Base-by-base conservation (phyloP, 2,113 vertebrate species). In the Protomyctophum bolini region DNA sequence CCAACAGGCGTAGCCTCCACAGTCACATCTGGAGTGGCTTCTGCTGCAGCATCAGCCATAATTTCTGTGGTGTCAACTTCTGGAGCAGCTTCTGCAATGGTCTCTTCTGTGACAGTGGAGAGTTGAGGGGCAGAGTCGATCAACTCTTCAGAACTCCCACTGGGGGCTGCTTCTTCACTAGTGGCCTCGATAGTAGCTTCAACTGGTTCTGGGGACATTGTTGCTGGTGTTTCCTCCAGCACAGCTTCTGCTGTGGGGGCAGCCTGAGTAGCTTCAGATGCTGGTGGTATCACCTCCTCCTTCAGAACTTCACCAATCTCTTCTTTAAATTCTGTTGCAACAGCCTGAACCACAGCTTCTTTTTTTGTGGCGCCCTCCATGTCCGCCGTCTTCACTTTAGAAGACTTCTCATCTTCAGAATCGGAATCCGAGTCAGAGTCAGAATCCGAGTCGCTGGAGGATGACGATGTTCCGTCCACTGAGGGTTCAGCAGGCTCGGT, bases 381-480 rank as follows among this genome's bases (percentile, higher is more conserved):
- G 1, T 47, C 33, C 58, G 76, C 82, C 7, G 59, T 57, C 49
- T 71, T 52, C 15, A 46, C 12, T 7, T 81, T 66, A 3, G 64
- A 63, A 3, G 64, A 63, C 47, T 80, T 79, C 55, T 91, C 83
- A 7, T 82, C 85, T 1, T 92, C 91, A 47, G 81, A 83, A 49
- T 63, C 61, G 6, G 60, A 62, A 61, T 83, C 85, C 0, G 83
- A 82, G 33, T 88, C 83, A 49, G 86, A 82, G 45, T 91, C 87
- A 0, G 88, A 88, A 33, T 91, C 89, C 0, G 88, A 92, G 66
- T 92, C 91, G 4, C 88, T 83, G 64, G 88, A 89, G 0, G 88
- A 89, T 6, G 91, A 0, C 70, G 70, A 59, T 5, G 45, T 11
- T 2, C 54, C 59, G 4, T 83, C 72, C 21, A 54, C 68, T 56